These are phyloP conservation scores for Panurus biarmicus DNA, from an alignment of 2,113 vertebrate species.

Conservation along the genomic window DNA sequence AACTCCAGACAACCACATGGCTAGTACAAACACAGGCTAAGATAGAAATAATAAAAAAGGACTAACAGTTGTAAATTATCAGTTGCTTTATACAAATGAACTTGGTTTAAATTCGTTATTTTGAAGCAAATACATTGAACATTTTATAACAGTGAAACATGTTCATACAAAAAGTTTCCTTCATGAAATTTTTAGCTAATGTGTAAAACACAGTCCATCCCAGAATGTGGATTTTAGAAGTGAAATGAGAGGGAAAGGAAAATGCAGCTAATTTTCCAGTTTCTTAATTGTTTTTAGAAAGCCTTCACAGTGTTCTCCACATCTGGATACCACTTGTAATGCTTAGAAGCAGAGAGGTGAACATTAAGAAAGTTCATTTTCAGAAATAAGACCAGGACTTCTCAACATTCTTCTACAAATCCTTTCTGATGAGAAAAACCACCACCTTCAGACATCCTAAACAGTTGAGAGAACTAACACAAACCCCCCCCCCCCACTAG, in stretches of 20 bases:
- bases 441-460: not conserved
- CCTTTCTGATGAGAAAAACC: not conserved
- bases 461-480: not conserved
- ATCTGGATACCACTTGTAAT: not conserved
- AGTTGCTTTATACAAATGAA: not conserved
- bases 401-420: not conserved
- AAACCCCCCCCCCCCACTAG: not conserved
- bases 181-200: not conserved
- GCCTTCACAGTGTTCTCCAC: not conserved
- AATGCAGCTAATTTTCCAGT: not conserved
- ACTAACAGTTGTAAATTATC: not conserved
- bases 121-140: not conserved
- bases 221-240: not conserved
- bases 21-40: not conserved
- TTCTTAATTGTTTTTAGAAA: not conserved
- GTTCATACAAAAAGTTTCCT: not conserved
- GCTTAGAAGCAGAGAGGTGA: not conserved
- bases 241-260: not conserved
- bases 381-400: not conserved
- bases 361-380: not conserved
- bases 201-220: not conserved
- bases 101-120: not conserved
- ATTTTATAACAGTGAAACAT: not conserved
- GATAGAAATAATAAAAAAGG: not conserved
- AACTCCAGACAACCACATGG: not conserved